These are phyloP conservation scores for Drosophila tristis DNA, from an alignment of 1,140 invertebrate genomes.

Conservation along the genomic window DNA sequence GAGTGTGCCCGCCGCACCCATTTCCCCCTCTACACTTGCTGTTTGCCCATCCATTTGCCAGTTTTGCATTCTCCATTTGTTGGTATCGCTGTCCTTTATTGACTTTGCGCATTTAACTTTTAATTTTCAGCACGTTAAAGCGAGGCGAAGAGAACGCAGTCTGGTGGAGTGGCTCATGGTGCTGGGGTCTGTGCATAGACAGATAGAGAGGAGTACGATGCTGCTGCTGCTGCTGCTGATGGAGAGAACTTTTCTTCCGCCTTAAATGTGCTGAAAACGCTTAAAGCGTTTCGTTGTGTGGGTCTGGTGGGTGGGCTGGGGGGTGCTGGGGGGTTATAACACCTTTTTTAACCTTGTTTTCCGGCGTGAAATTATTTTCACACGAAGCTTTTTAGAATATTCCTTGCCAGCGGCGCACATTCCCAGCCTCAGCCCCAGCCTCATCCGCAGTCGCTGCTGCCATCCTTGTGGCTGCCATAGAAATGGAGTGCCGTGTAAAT, in stretches of 20 bases:
- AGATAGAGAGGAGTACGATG: conserved; percentile 2
- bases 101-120: conserved; percentile 77
- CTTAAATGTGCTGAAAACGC: too few species aligned
- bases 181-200: too few species aligned
- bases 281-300: too few species aligned
- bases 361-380: conserved; percentile 76
- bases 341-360: conserved; percentile 75
- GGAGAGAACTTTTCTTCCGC: too few species aligned
- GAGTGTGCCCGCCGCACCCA: not conserved
- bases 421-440: too few species aligned
- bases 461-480: conserved; percentile 7
- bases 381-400: conserved; percentile 65
- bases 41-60: conserved; percentile 2
- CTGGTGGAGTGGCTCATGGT: not conserved
- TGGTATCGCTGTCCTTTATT: conserved; percentile 71
- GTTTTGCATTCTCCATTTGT: conserved; percentile 50
- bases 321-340: conserved; percentile 26
- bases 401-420: conserved; percentile 31
- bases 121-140: conserved; percentile 64
- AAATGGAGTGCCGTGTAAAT: conserved; percentile 68
- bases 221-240: too few species aligned
- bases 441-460: too few species aligned
- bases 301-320: too few species aligned
- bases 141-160: conserved; percentile 2
- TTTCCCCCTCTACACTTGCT: too few species aligned